Percentiles rank a stretch among this genome's conserved stretches.
phyloP scores from a whole-genome alignment of 2,888 invertebrate genomes.

The Leptinotarsa tumamoca region DNA sequence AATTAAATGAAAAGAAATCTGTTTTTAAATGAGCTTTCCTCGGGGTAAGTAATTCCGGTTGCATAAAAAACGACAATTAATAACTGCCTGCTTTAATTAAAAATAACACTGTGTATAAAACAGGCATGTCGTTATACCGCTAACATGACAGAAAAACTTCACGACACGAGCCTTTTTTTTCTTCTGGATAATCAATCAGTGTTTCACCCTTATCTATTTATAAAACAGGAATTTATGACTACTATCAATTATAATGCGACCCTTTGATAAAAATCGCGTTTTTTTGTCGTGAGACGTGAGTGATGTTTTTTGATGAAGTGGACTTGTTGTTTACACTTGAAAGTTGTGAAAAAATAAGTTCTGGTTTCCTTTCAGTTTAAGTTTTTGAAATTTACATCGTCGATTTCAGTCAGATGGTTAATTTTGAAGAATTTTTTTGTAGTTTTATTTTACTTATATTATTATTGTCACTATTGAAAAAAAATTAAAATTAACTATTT shows the following conservation, averaged over 20 bases:
- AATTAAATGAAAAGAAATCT: conserved; percentile 19
- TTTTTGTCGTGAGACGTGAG: not conserved
- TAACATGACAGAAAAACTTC: conserved; percentile 25
- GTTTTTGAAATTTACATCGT: not conserved
- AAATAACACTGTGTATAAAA: conserved; percentile 25
- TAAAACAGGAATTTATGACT: conserved; percentile 39
- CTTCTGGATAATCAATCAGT: conserved; percentile 37
- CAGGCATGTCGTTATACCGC: conserved; percentile 11
- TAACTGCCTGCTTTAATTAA: conserved; percentile 23
- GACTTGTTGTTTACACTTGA: not conserved
- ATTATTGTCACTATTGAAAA: no score
- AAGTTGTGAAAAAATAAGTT: not conserved
- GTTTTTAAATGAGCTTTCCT: conserved; percentile 15
- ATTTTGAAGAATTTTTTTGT: no score
- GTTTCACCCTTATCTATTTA: conserved; percentile 37
- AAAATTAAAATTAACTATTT: no score
- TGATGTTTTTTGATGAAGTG: conserved; percentile 22
- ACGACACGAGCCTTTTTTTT: conserved; percentile 24
- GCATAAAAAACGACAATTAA: conserved; percentile 12
- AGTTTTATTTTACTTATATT: no score
- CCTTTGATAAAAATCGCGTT: conserved; percentile 34
- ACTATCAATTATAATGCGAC: conserved; percentile 38
- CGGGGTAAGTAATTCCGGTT: conserved; percentile 14
- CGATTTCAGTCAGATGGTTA: no score
- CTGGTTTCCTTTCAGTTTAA: not conserved